These are phyloP conservation scores for Thripadectes ignobilis DNA, from an alignment of 2,797 vertebrate genomes.

Conservation along the genomic window DNA sequence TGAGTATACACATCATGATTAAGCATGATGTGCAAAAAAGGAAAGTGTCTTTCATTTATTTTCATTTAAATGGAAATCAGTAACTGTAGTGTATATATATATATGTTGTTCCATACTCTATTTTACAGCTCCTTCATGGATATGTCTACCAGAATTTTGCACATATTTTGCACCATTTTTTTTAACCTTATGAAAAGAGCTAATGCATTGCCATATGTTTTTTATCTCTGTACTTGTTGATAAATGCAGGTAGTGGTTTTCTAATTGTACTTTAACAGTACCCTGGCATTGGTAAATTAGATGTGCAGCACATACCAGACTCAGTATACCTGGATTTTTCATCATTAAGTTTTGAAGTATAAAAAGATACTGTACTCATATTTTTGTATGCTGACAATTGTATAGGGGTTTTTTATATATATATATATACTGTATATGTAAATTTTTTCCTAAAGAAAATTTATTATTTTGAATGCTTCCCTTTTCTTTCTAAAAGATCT, in stretches of 20 bases:
- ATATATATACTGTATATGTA: slow-evolving; percentile 29
- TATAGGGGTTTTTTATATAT: not conserved
- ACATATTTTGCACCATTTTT: slow-evolving; percentile 21
- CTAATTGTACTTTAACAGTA: not conserved
- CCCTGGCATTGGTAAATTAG: slow-evolving; percentile 1
- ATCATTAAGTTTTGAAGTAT: slow-evolving; percentile 13
- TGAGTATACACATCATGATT: not conserved
- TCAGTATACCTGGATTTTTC: slow-evolving; percentile 48
- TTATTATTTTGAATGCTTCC: not conserved
- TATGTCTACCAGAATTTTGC: not conserved
- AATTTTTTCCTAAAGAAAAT: slow-evolving; percentile 15
- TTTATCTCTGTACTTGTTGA: not conserved
- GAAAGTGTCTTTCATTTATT: not conserved
- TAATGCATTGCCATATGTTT: not conserved
- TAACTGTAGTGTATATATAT: not conserved
- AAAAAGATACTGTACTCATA: slow-evolving; percentile 36
- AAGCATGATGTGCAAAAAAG: slow-evolving; percentile 37
- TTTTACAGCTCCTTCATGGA: not conserved
- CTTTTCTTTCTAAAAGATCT: not conserved
- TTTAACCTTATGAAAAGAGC: not conserved
- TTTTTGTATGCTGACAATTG: slow-evolving; percentile 47
- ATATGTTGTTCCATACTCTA: not conserved
- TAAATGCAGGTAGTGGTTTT: slow-evolving; percentile 31
- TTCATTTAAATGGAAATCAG: not conserved
- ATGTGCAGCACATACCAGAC: not conserved